Evolutionary conservation across 1,140 invertebrate species (phyloP).

Genomic region (Atta colombica): DNA sequence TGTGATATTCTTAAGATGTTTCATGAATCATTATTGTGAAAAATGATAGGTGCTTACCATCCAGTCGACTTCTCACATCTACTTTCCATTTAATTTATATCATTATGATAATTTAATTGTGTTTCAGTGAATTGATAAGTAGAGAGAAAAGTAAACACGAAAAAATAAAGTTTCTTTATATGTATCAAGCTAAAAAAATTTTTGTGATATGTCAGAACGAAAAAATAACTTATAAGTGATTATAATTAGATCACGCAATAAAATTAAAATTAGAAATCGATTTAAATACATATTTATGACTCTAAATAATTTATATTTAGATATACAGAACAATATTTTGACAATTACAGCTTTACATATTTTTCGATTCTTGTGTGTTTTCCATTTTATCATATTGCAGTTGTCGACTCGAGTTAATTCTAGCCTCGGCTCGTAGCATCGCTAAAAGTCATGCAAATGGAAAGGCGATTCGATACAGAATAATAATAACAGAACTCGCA

Average conservation of each 20-base stretch:
- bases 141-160: background rate
- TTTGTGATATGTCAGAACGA: background rate
- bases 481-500: background rate
- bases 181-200: too few species aligned
- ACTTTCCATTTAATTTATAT: slow-evolving; percentile 21
- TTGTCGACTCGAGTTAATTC: background rate
- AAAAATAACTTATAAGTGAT: background rate
- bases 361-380: background rate
- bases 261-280: background rate
- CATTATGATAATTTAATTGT: background rate
- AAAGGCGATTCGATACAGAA: slow-evolving; percentile 3
- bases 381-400: slow-evolving; percentile 12
- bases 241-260: background rate
- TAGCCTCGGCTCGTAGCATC: background rate
- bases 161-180: background rate
- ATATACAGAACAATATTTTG: background rate
- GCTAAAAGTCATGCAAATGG: slow-evolving; percentile 34
- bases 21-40: background rate
- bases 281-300: background rate
- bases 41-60: slow-evolving; percentile 5
- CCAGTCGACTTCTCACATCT: background rate
- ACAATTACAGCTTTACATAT: background rate
- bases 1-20: background rate
- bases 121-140: background rate
- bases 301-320: background rate